These are phyloP conservation scores for Pedetes capensis DNA, from an alignment of 2,113 vertebrate species.

Conservation along the genomic window DNA sequence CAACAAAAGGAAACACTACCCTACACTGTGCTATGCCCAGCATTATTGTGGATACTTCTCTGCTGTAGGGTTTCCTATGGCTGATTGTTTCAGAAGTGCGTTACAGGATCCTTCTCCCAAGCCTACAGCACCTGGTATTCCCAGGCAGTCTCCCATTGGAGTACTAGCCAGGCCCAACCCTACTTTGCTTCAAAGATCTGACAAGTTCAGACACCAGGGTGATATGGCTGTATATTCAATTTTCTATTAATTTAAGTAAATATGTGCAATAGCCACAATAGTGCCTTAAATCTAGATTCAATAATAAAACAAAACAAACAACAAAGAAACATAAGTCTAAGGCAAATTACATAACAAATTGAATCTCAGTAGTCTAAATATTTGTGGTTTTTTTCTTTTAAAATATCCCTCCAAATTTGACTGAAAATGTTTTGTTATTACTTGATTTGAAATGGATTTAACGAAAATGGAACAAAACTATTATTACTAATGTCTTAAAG, in stretches of 20 bases:
- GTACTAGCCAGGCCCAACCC: too few relatives aligned
- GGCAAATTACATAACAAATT: not conserved
- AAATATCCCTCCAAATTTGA: not conserved
- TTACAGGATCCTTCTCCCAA: too few relatives aligned
- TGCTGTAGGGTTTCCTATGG: too few relatives aligned
- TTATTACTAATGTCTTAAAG: not conserved
- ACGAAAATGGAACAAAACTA: not conserved
- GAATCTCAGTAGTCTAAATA: not conserved
- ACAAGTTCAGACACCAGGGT: too few relatives aligned
- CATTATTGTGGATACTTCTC: too few relatives aligned
- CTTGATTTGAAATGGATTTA: not conserved
- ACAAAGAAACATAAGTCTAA: not conserved
- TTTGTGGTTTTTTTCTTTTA: not conserved
- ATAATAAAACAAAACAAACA: not conserved
- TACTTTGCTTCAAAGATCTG: too few relatives aligned
- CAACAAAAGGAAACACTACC: too few relatives aligned
- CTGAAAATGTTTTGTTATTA: not conserved
- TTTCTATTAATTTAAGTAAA: not conserved
- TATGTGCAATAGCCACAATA: not conserved
- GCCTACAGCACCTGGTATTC: too few relatives aligned
- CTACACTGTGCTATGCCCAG: too few relatives aligned
- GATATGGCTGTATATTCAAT: too few relatives aligned
- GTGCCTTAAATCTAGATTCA: not conserved
- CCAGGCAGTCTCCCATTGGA: too few relatives aligned
- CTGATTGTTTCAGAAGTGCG: too few relatives aligned